Evolutionary conservation across 2,113 vertebrate genomes (phyloP).

Genomic region (Pampusana beccarii): DNA sequence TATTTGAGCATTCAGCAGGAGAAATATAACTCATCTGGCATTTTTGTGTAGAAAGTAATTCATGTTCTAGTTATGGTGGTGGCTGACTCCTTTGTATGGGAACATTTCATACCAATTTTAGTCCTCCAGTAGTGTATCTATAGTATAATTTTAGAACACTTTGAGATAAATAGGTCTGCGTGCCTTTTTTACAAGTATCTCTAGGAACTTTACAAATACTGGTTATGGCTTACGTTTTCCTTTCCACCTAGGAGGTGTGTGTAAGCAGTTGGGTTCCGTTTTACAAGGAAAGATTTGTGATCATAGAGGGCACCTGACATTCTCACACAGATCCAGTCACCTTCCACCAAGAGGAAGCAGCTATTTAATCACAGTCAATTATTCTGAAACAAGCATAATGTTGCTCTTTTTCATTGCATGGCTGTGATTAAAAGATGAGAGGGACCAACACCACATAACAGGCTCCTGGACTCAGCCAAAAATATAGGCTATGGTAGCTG

Average conservation of each 20-base stretch:
- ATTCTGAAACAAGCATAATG: not conserved
- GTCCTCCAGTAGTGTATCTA: not conserved
- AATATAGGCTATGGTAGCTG: not conserved
- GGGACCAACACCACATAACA: not conserved
- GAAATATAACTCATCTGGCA: not conserved
- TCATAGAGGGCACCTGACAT: not conserved
- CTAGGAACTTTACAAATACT: not conserved
- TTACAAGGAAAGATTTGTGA: not conserved
- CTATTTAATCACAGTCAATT: not conserved
- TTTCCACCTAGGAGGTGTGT: not conserved
- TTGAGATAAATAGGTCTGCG: not conserved
- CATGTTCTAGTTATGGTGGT: not conserved
- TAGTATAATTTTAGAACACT: not conserved
- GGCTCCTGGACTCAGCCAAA: not conserved
- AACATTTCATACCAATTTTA: not conserved
- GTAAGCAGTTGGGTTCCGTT: not conserved
- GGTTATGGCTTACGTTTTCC: not conserved
- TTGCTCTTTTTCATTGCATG: not conserved
- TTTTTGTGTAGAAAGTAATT: not conserved
- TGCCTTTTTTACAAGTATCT: not conserved
- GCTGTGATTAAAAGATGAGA: not conserved
- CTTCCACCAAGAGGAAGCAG: not conserved
- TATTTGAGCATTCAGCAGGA: fast-evolving
- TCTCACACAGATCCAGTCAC: not conserved
- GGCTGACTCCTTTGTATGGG: not conserved